Percentiles rank a stretch among this genome's conserved stretches.
Evolutionary conservation across 2,888 invertebrate species (phyloP).

Genomic region (Panzeria rudis): DNA sequence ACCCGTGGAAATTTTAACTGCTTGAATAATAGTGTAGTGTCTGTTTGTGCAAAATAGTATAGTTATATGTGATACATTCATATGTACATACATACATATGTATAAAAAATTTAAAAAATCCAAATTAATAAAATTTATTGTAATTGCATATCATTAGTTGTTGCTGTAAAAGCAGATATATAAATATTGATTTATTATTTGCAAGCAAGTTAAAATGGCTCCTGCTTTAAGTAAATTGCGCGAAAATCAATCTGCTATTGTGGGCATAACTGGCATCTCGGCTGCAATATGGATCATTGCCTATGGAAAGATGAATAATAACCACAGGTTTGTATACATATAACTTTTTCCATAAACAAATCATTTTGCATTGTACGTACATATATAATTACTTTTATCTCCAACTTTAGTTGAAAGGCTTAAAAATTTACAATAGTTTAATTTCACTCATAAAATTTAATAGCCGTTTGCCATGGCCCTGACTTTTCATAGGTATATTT

Average conservation of each 20-base stretch:
- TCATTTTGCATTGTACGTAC: no score
- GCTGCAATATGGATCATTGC: slow-evolving; percentile 86
- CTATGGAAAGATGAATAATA: slow-evolving; percentile 85
- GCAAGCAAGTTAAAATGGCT: slow-evolving; percentile 85
- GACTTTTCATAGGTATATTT: no score
- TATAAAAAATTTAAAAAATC: slow-evolving; percentile 36
- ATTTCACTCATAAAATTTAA: no score
- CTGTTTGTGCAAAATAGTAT: slow-evolving; percentile 24
- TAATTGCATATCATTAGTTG: slow-evolving; percentile 41
- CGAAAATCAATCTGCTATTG: slow-evolving; percentile 86
- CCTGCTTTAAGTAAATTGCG: slow-evolving; percentile 90
- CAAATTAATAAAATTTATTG: slow-evolving; percentile 43
- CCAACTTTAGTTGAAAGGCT: no score
- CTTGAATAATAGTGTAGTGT: slow-evolving; percentile 35
- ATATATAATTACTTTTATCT: no score
- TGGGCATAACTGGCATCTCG: slow-evolving; percentile 88
- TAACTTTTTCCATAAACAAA: neutral
- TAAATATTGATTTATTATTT: slow-evolving; percentile 62
- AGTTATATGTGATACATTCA: no score
- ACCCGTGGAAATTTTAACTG: slow-evolving; percentile 53
- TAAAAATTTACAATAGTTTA: no score
- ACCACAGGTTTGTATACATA: slow-evolving; percentile 82
- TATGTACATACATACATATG: no score
- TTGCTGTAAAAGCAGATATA: neutral
- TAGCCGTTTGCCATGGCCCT: no score